phyloP scores from a whole-genome alignment of 2,888 invertebrate genomes.

The Tetheella fluctuosa region DNA sequence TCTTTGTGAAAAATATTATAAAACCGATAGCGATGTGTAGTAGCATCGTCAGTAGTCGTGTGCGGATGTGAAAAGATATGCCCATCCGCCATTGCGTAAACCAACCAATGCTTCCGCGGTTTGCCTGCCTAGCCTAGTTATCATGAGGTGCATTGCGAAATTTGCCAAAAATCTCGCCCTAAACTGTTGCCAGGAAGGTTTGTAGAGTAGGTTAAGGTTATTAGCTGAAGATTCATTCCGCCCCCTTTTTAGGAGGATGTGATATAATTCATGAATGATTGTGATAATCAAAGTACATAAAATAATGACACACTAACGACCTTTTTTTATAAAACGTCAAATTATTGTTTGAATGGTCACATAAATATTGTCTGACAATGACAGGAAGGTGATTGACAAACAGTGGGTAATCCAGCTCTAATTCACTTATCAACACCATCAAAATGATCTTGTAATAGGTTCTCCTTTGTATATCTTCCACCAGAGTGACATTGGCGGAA shows the following conservation, averaged over 20 bases:
- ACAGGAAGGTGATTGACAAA: too few species aligned
- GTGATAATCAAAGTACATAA: too few species aligned
- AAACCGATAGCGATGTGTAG: slow-evolving; percentile 34
- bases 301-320: too few species aligned
- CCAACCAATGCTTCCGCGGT: slow-evolving; percentile 55
- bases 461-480: too few species aligned
- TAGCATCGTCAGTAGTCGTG: slow-evolving; percentile 35
- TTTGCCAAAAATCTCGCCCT: slow-evolving; percentile 58
- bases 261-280: not conserved
- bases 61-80: slow-evolving; percentile 53
- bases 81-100: slow-evolving; percentile 48
- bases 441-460: too few species aligned
- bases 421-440: too few species aligned
- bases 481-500: too few species aligned
- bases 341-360: too few species aligned
- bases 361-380: too few species aligned
- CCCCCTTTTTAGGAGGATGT: not conserved
- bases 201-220: slow-evolving; percentile 6
- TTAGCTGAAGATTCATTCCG: not conserved
- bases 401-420: too few species aligned
- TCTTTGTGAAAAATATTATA: slow-evolving; percentile 25
- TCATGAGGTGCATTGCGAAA: slow-evolving; percentile 66
- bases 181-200: slow-evolving; percentile 15
- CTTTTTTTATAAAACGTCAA: too few species aligned
- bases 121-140: slow-evolving; percentile 63